phyloP scores from a whole-genome alignment of 2,888 invertebrate species.

The Gibbula magus region DNA sequence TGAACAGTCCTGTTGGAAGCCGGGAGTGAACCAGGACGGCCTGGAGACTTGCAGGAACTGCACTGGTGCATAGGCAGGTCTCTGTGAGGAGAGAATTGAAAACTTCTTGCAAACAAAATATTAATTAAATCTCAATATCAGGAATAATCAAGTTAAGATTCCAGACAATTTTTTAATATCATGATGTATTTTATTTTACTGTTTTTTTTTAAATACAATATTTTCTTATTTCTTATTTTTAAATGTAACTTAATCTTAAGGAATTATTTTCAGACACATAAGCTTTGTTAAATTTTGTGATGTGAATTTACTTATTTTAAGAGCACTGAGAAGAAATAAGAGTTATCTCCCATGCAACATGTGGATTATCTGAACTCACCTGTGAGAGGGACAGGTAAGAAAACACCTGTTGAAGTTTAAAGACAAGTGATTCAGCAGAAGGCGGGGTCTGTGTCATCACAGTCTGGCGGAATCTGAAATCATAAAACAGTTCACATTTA shows the following conservation, averaged over 20 bases:
- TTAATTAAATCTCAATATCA: too few relatives aligned
- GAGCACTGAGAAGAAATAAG: too few relatives aligned
- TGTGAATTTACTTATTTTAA: too few relatives aligned
- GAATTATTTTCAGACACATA: too few relatives aligned
- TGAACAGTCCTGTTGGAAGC: constrained; percentile 91
- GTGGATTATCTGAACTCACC: constrained; percentile 44
- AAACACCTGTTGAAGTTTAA: constrained; percentile 84
- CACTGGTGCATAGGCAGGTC: constrained; percentile 83
- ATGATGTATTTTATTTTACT: too few relatives aligned
- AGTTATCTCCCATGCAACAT: not conserved
- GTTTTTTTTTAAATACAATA: too few relatives aligned
- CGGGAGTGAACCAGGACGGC: constrained; percentile 85
- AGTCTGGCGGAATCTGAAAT: constrained; percentile 61
- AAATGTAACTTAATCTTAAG: too few relatives aligned
- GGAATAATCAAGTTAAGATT: too few relatives aligned
- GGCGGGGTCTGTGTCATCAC: constrained; percentile 54
- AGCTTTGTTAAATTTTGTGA: too few relatives aligned
- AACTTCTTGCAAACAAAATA: not conserved
- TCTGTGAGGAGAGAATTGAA: constrained; percentile 49
- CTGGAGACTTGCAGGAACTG: constrained; percentile 83
- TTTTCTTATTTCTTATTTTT: too few relatives aligned
- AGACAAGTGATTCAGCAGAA: constrained; percentile 79
- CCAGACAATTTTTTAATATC: too few relatives aligned
- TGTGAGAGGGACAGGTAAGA: constrained; percentile 76
- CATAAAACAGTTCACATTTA: not conserved